A percentile compares a stretch with the other conserved stretches of the same genome.
These are phyloP conservation scores for Eilema sororculum DNA, from an alignment of 2,888 invertebrate species.

Conservation along the genomic window DNA sequence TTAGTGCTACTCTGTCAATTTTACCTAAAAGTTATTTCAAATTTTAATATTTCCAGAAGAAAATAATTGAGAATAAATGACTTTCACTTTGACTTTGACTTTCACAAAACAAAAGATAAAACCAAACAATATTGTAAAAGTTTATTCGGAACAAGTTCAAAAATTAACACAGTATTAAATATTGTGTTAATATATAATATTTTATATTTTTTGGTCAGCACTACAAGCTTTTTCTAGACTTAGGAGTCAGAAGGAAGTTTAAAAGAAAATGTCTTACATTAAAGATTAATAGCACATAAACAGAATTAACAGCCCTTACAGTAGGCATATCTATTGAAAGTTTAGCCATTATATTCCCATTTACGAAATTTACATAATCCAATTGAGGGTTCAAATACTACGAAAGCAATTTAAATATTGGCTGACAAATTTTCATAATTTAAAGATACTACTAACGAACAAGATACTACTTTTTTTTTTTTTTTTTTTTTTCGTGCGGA, in stretches of 20 bases:
- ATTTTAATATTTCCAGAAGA: too few species aligned
- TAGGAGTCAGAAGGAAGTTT: neutral
- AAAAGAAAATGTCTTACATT: neutral
- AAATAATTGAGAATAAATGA: too few species aligned
- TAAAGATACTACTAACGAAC: constrained; percentile 19
- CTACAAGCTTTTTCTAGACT: neutral
- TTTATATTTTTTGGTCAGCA: neutral
- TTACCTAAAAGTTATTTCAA: too few species aligned
- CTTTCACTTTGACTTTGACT: too few species aligned
- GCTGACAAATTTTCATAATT: constrained; percentile 48
- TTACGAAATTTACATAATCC: constrained; percentile 57
- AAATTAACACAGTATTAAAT: neutral
- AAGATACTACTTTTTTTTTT: neutral
- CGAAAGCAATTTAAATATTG: constrained; percentile 54
- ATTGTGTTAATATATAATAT: too few species aligned
- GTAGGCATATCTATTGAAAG: constrained; percentile 53
- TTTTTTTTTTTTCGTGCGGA: too few species aligned
- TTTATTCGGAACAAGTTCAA: too few species aligned
- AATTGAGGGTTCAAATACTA: constrained; percentile 53
- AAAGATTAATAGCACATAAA: constrained; percentile 18
- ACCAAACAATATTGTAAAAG: neutral
- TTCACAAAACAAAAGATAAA: neutral
- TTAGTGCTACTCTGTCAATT: too few species aligned
- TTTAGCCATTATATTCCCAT: constrained; percentile 61
- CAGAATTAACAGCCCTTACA: constrained; percentile 32